Base-by-base conservation (phyloP, 2,888 invertebrate species). In the Pandemis corylana region DNA sequence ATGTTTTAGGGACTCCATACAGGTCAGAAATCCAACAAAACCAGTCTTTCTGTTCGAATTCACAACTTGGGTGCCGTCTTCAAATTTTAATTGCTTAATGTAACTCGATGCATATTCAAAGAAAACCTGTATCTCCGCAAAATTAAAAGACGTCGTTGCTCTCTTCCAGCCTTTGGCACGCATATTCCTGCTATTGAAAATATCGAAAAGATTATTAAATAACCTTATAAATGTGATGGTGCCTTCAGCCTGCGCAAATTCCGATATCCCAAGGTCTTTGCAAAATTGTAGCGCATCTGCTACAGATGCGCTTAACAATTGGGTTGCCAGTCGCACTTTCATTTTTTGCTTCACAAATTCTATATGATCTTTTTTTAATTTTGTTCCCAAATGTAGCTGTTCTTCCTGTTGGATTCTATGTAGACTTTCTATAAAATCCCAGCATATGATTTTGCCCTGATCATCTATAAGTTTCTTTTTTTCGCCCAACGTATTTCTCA, bases 1-100 rank as follows among this genome's bases (percentile, higher is more conserved):
- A 76, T 13, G 12, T 72, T 15, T 44, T 10, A 76, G 7, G 5
- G 68, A 66, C 15, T 56, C 41, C 68, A 76, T 75, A 20, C 75
- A 70, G 0, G 65, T 28, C 10, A 76, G 0, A 59, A 77, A 75
- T 0, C 76, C 77, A 51, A n/a, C n/a, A 36, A 76, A 77, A 13
- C 77, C 59, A 0, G 28, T 28, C 5, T 20, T 20, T 59, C 59
- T 20, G 9, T 62, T 62, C 13, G 62, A 62, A 4, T 36, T 62
- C 10, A 62, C 12, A 62, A 62, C 13, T 2, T 41, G 10, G 3
- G 36, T 13, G 4, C 62, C 62, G 20, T 36, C 12, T 62, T 12
- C 9, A 7, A 62, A 62, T 41, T 62, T 41, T 13, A 62, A 41
- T 4, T 41, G 9, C 9, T 13, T 36, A 36, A 62, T 36, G 20